Conservation (phyloP, 2,888 invertebrate genomes). For the Hypsopygia costalis region DNA sequence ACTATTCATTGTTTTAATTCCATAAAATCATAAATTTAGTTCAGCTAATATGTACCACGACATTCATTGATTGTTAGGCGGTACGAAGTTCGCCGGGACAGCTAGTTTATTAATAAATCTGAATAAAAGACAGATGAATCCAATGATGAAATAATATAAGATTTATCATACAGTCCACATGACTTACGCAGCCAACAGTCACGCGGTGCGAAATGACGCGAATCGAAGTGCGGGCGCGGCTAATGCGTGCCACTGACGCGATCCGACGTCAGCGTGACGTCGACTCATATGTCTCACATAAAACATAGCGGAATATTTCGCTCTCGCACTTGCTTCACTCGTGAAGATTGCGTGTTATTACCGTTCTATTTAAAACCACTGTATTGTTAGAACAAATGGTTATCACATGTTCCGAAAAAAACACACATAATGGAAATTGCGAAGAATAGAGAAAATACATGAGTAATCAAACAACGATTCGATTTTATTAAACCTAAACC, state of each 20-base stretch:
- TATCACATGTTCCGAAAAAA: too few species aligned
- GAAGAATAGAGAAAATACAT: conserved; percentile 10
- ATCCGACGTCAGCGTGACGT: conserved; percentile 23
- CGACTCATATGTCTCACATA: conserved; percentile 4
- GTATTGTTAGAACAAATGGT: too few species aligned
- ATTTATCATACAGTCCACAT: conserved; percentile 4
- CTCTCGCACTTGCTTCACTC: conserved; percentile 7
- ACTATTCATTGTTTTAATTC: too few species aligned
- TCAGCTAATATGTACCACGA: too few species aligned
- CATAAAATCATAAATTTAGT: too few species aligned
- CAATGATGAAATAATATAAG: neutral
- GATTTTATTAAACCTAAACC: conserved; percentile 38
- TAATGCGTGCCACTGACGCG: conserved; percentile 36
- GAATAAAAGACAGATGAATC: neutral
- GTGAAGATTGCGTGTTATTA: conserved; percentile 18
- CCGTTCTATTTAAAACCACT: neutral
- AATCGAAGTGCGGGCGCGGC: conserved; percentile 26
- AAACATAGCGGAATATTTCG: conserved; percentile 12
- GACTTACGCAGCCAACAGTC: conserved; percentile 21
- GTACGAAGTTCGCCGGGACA: too few species aligned
- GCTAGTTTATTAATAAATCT: too few species aligned
- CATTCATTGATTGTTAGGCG: too few species aligned
- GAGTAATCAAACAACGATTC: conserved; percentile 20
- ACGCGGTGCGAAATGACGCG: conserved; percentile 36
- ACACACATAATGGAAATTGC: conserved; percentile 3